Evolutionary conservation across 2,797 vertebrate genomes (phyloP), one percentile per base, ranked within the genome.

Genomic region (Micrastur ruficollis): DNA sequence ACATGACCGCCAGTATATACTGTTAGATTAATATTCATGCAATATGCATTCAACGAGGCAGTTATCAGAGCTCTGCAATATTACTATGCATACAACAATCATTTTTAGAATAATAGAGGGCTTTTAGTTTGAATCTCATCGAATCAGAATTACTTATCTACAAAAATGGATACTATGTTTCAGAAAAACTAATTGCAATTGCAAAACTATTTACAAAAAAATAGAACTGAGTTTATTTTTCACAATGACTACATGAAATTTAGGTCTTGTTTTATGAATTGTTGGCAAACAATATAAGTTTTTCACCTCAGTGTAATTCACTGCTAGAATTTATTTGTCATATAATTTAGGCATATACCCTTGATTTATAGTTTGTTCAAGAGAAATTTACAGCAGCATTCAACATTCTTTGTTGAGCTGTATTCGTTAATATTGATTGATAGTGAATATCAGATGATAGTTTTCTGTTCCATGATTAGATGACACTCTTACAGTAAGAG

Each of bases 351-450:
- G 47, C 38, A 63, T 68, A 87, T 82, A 81, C 62, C 62, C 55
- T 81, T 95, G 87, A 95, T 96, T 94, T 97, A 90, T 74, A 88
- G 79, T 79, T 93, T 84, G 52, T 62, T 94, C 53, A 52, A 86
- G 50, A 83, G 38, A 93, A 96, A 94, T 90, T 96, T 89, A 86
- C 68, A 73, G 53, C 85, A 63, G 61, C 65, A 68, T 70, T 96
- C 90, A 75, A 75, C 31, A 42, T 72, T 44, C 66, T 83, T 86
- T 83, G 38, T 83, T 88, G 72, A 93, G n/a, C 16, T 70, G 21
- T 47, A 44, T 81, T 65, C 42, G 44, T 86, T 94, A 92, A 93
- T 92, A 97, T 63, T 91, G 92, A 95, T 92, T 89, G 89, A 94
- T 92, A 78, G 63, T 21, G 21, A 1, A 0, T n/a, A 95, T 78